Conservation (phyloP, 2,113 vertebrate genomes). For the Pavo muticus region DNA sequence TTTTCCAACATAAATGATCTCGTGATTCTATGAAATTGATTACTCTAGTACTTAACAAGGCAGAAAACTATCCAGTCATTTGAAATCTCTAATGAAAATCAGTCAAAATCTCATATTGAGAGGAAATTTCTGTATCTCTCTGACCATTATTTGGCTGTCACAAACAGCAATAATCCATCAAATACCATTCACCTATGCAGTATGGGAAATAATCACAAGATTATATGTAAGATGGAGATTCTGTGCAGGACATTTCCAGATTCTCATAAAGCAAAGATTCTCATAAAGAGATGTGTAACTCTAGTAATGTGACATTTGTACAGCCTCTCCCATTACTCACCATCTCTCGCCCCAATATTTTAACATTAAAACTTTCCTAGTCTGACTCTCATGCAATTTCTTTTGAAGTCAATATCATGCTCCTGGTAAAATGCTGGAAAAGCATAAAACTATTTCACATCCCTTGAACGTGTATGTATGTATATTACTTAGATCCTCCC, state of each 20-base stretch:
- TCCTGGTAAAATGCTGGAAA: neutral
- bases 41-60: neutral
- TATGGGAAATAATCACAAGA: neutral
- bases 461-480: neutral
- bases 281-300: neutral
- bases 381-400: neutral
- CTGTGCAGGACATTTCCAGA: neutral
- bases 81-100: neutral
- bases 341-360: neutral
- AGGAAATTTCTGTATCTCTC: neutral
- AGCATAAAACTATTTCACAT: neutral
- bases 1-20: neutral
- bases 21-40: neutral
- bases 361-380: neutral
- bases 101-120: neutral
- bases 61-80: neutral
- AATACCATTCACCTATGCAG: neutral
- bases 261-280: neutral
- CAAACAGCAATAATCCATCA: neutral
- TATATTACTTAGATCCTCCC: neutral
- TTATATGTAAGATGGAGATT: neutral
- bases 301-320: neutral
- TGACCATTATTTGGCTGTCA: neutral
- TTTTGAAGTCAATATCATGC: neutral
- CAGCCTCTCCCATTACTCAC: neutral